A percentile compares a stretch with the other conserved stretches of the same genome.
phyloP scores from a whole-genome alignment of 1,140 invertebrate species.

The Caenorhabditis inopinata region DNA sequence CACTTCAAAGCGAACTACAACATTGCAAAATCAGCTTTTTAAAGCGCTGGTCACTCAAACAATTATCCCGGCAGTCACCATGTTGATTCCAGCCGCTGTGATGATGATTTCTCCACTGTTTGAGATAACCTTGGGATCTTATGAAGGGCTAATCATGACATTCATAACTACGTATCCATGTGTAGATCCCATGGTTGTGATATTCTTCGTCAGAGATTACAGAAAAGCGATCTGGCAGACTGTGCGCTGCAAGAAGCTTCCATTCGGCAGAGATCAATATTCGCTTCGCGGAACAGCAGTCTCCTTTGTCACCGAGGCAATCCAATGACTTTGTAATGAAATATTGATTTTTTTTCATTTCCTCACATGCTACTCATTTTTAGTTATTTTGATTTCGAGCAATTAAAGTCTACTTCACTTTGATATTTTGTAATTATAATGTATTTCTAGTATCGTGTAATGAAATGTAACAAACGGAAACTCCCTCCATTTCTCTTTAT shows the following conservation, averaged over 20 bases:
- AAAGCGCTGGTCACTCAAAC: constrained; percentile 11
- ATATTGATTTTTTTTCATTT: background rate
- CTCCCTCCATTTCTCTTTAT: too few relatives aligned
- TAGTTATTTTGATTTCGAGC: too few relatives aligned
- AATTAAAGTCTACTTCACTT: too few relatives aligned
- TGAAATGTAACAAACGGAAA: too few relatives aligned
- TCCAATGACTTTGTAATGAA: background rate
- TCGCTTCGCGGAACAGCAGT: background rate
- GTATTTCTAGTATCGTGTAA: too few relatives aligned
- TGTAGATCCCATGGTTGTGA: constrained; percentile 12
- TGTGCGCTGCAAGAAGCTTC: background rate
- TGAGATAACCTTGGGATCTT: background rate
- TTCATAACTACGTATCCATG: background rate
- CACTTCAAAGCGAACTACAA: background rate
- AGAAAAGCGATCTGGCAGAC: background rate
- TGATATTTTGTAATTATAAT: too few relatives aligned
- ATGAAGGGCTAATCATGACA: background rate
- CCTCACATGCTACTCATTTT: too few relatives aligned
- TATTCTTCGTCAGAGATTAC: constrained; percentile 3
- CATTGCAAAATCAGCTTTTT: background rate
- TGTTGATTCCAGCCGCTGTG: background rate
- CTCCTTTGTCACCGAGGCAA: background rate
- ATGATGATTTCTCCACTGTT: background rate
- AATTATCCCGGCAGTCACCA: background rate
- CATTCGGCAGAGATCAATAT: background rate